Percentiles rank a stretch among this genome's conserved stretches.
Conservation (phyloP, 2,113 vertebrate species). For the Heloderma charlesbogerti region DNA sequence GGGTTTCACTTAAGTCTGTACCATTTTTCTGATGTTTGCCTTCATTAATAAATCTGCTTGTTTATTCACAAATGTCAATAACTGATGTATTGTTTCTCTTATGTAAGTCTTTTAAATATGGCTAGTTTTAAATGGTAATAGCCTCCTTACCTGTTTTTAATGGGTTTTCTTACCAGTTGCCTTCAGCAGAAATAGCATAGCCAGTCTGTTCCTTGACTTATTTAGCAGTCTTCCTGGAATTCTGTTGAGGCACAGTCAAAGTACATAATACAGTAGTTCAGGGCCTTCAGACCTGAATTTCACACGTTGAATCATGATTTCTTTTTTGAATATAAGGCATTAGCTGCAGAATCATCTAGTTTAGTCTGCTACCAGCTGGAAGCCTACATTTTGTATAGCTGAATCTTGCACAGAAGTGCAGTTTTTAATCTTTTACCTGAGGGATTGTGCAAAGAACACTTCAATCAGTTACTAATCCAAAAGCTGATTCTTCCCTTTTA, state of each 20-base stretch:
- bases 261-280: slow-evolving; percentile 71
- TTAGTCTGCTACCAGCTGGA: slow-evolving; percentile 75
- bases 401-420: slow-evolving; percentile 76
- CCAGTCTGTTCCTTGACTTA: slow-evolving; percentile 72
- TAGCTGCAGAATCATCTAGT: slow-evolving; percentile 63
- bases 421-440: slow-evolving; percentile 77
- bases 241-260: slow-evolving; percentile 77
- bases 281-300: slow-evolving; percentile 77
- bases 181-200: slow-evolving; percentile 80
- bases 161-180: slow-evolving; percentile 78
- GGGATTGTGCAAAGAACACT: slow-evolving; percentile 76
- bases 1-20: slow-evolving; percentile 72
- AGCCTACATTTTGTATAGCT: slow-evolving; percentile 67
- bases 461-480: slow-evolving; percentile 77
- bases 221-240: slow-evolving; percentile 81
- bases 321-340: slow-evolving; percentile 72
- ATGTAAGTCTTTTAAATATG: slow-evolving; percentile 68
- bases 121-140: slow-evolving; percentile 68
- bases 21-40: slow-evolving; percentile 78
- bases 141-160: slow-evolving; percentile 73
- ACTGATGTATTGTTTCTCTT: slow-evolving; percentile 82
- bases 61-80: slow-evolving; percentile 78
- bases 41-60: slow-evolving; percentile 83
- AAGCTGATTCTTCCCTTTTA: slow-evolving; percentile 73
- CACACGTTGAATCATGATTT: slow-evolving; percentile 66